Evolutionary conservation across 2,888 invertebrate species (phyloP).

Genomic region (Lepidochitona cinerea): DNA sequence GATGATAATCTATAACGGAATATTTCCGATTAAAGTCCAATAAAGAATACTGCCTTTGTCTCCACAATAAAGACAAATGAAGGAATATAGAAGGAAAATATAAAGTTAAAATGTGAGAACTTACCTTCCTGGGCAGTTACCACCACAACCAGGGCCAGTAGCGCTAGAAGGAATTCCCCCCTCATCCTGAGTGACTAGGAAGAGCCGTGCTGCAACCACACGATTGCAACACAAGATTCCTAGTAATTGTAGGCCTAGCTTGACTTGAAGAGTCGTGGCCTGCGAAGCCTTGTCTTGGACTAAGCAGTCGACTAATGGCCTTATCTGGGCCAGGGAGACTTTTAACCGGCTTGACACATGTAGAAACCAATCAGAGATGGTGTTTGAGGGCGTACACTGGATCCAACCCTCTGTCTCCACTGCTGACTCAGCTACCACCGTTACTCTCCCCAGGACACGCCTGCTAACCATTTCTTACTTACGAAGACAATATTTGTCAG

Average conservation of each 20-base stretch:
- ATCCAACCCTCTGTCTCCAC: not conserved
- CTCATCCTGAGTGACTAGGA: constrained; percentile 6
- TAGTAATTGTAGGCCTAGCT: not conserved
- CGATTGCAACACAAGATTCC: constrained; percentile 7
- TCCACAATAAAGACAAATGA: no score
- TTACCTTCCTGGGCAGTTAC: not conserved
- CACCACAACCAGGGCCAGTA: not conserved
- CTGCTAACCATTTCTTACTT: no score
- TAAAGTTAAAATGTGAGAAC: no score
- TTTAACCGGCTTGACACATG: constrained; percentile 9
- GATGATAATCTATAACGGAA: no score
- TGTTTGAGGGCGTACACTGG: not conserved
- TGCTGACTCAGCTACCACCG: not conserved
- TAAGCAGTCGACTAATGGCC: constrained; percentile 8
- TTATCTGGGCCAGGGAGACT: constrained; percentile 1
- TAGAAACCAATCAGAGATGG: constrained; percentile 1
- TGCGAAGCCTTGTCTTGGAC: constrained; percentile 7
- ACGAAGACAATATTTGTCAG: no score
- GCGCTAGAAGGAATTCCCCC: constrained; percentile 5
- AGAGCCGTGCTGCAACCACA: constrained; percentile 7
- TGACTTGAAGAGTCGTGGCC: constrained; percentile 6
- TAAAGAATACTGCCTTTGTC: no score
- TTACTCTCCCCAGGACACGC: not conserved
- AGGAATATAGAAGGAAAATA: no score
- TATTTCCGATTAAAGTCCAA: no score